Conservation (phyloP, 2,888 invertebrate genomes). For the Cerceris ruficornis region DNA sequence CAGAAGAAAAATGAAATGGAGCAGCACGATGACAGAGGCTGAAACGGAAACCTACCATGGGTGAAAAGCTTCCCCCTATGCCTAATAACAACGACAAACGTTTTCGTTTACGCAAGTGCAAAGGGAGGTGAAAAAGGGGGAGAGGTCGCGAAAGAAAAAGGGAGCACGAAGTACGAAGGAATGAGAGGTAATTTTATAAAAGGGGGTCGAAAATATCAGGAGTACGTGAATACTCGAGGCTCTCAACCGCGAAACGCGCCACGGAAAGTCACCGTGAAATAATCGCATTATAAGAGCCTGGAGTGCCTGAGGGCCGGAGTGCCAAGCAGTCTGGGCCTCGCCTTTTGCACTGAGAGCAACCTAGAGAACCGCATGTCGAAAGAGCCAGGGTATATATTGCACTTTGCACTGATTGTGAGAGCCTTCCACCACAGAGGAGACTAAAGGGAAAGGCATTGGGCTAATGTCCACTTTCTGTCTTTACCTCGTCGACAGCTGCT, state of each 20-base stretch:
- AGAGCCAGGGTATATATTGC: conserved; percentile 28
- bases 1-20: conserved; percentile 9
- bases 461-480: conserved; percentile 3
- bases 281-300: conserved; percentile 62
- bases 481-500: background rate
- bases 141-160: conserved; percentile 44
- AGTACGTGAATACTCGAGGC: conserved; percentile 47
- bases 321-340: conserved; percentile 8
- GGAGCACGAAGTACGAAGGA: conserved; percentile 40
- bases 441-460: conserved; percentile 7
- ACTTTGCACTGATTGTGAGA: conserved; percentile 19
- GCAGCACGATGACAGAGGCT: conserved; percentile 11
- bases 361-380: conserved; percentile 8
- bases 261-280: conserved; percentile 67
- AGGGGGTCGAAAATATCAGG: conserved; percentile 56
- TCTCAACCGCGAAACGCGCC: conserved; percentile 42
- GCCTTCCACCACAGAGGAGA: conserved; percentile 12
- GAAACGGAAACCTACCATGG: background rate
- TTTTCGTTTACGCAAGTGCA: conserved; percentile 20
- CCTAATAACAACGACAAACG: conserved; percentile 20
- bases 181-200: conserved; percentile 53
- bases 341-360: background rate
- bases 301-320: conserved; percentile 12
- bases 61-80: background rate
- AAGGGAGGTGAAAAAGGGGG: conserved; percentile 18